Base-by-base conservation (phyloP, 2,113 vertebrate species). In the Micromys minutus region DNA sequence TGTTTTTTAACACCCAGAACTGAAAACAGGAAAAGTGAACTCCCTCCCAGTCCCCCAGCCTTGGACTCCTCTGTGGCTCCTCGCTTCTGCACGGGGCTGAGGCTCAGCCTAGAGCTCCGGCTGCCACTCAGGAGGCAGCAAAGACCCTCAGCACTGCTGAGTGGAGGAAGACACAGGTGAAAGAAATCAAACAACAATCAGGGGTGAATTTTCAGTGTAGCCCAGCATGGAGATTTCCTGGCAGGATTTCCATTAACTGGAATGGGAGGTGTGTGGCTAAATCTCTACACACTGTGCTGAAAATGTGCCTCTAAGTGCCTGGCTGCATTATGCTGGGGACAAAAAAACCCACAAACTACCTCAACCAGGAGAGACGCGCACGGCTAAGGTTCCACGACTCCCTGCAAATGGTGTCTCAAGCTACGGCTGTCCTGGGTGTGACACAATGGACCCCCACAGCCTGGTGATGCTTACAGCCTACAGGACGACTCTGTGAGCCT, bases 171-270 rank as follows among this genome's bases (percentile, higher is more conserved):
- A 97, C 96, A 96, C 96, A 95, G 96, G 97, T 96, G 95, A 97
- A 94, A 95, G 81, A 94, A 97, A 97, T 97, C 96, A 96, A 97
- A 97, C 94, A 97, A 97, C 94, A 97, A 97, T 95, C 96, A 97
- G 96, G 89, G 97, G 95, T 92, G 94, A 94, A 86, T 97, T 96
- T 97, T 89, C 96, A 96, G 92, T 72, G 71, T 89, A 95, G 94
- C 94, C 93, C 80, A 80, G 95, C 83, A 47, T 96, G 96, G 94
- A 94, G 97, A 95, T 91, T 96, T 97, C 97, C 96, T 97, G 95
- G 97, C 29, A 57, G 96, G 97, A 97, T 96, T 97, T 97, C 97
- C 96, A 98, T 98, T 98, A 97, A 94, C 79, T 24, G 83, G 89
- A 97, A 96, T 95, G 95, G 96, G 92, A 97, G 94, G 96, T 94